A percentile compares a stretch with the other conserved stretches of the same genome.
phyloP scores from a whole-genome alignment of 1,140 invertebrate genomes.

The Aporrectodea caliginosa region DNA sequence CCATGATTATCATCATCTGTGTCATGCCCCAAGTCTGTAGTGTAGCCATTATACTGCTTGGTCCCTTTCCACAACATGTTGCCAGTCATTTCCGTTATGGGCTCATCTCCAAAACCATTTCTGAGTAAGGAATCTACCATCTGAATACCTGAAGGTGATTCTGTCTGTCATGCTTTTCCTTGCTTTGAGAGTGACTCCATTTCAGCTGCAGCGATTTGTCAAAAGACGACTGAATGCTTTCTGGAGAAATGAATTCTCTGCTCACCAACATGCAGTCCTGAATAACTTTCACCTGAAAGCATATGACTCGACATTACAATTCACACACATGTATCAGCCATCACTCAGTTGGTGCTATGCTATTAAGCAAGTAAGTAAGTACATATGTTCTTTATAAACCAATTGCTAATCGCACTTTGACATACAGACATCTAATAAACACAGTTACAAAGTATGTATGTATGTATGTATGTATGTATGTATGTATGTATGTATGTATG shows the following conservation, averaged over 20 bases:
- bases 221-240: not conserved
- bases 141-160: not conserved
- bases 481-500: too few relatives aligned
- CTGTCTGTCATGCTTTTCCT: not conserved
- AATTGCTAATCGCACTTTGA: not conserved
- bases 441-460: not conserved
- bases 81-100: too few relatives aligned
- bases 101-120: not conserved
- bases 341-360: not conserved
- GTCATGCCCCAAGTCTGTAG: not conserved
- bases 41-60: not conserved
- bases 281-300: not conserved
- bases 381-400: not conserved
- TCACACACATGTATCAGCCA: not conserved
- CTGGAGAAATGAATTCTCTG: not conserved
- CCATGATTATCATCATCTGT: not conserved
- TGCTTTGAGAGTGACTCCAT: not conserved
- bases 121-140: not conserved
- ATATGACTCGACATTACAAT: too few relatives aligned
- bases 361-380: not conserved
- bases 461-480: not conserved
- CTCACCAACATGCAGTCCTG: not conserved
- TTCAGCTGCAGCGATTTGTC: not conserved
- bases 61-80: not conserved
- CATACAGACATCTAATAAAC: not conserved